Evolutionary conservation across 2,797 vertebrate genomes (phyloP).

Genomic region (Labeo calbasu): DNA sequence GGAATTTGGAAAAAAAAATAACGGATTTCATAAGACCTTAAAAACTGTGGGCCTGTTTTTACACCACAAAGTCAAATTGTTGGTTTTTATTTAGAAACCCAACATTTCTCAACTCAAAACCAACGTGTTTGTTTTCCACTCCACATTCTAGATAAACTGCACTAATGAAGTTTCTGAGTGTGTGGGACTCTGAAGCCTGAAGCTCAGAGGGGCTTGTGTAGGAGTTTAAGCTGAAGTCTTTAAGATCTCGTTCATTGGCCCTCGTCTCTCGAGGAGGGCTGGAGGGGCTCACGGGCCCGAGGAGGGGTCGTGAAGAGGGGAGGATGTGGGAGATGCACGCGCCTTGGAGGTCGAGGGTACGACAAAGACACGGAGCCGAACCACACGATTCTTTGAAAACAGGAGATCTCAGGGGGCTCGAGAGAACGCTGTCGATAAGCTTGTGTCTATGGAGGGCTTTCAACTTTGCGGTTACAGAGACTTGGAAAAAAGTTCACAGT

Average conservation of each 20-base stretch:
- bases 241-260: slow-evolving; percentile 29
- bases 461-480: slow-evolving; percentile 32
- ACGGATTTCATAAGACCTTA: no score
- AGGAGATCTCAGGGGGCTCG: slow-evolving; percentile 77
- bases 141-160: neutral
- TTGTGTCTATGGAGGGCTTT: slow-evolving; percentile 22
- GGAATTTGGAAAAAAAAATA: no score
- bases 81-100: neutral
- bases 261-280: slow-evolving; percentile 33
- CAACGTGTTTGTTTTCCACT: neutral
- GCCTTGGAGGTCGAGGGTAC: slow-evolving; percentile 68
- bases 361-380: slow-evolving; percentile 67
- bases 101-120: slow-evolving; percentile 2
- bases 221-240: slow-evolving; percentile 50
- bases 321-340: slow-evolving; percentile 76
- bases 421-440: slow-evolving; percentile 45
- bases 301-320: slow-evolving; percentile 69
- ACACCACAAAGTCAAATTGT: neutral
- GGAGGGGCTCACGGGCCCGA: slow-evolving; percentile 50
- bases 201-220: slow-evolving; percentile 39
- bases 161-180: slow-evolving; percentile 11
- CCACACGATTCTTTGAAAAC: slow-evolving; percentile 83
- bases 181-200: neutral
- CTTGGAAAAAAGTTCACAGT: slow-evolving; percentile 35
- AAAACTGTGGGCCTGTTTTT: neutral